phyloP scores from a whole-genome alignment of 2,113 vertebrate species.

The Pogonocichla stellata region DNA sequence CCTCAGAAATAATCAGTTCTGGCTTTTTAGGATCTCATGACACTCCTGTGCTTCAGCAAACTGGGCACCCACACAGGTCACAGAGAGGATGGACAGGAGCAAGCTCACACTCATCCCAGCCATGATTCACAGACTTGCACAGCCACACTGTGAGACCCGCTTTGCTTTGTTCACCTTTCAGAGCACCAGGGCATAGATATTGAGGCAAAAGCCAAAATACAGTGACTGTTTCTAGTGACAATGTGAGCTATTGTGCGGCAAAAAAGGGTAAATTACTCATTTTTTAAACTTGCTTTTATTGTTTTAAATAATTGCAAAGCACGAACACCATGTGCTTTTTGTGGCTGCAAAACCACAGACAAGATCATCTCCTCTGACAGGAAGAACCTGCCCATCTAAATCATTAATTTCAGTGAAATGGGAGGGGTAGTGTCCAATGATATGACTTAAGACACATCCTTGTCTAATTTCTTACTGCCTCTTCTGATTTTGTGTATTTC shows the following conservation, averaged over 20 bases:
- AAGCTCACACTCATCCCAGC: neutral
- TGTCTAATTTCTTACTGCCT: neutral
- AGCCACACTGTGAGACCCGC: neutral
- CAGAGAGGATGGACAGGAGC: neutral
- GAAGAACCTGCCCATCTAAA: neutral
- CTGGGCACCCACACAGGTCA: too few species aligned
- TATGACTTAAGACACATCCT: neutral
- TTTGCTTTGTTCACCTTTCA: neutral
- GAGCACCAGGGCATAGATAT: neutral
- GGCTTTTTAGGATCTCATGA: neutral
- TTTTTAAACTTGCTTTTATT: neutral
- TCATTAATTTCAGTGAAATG: neutral
- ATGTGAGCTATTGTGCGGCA: neutral
- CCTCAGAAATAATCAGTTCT: neutral
- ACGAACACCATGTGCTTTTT: neutral
- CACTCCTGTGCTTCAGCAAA: neutral
- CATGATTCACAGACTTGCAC: neutral
- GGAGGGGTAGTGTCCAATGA: neutral
- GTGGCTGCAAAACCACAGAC: neutral
- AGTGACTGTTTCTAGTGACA: neutral
- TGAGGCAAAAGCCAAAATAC: neutral
- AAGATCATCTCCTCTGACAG: neutral
- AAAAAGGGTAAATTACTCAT: neutral
- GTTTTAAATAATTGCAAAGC: neutral
- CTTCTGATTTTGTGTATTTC: neutral